Evolutionary conservation across 1,140 invertebrate species (phyloP).

Genomic region (Grapholita molesta): DNA sequence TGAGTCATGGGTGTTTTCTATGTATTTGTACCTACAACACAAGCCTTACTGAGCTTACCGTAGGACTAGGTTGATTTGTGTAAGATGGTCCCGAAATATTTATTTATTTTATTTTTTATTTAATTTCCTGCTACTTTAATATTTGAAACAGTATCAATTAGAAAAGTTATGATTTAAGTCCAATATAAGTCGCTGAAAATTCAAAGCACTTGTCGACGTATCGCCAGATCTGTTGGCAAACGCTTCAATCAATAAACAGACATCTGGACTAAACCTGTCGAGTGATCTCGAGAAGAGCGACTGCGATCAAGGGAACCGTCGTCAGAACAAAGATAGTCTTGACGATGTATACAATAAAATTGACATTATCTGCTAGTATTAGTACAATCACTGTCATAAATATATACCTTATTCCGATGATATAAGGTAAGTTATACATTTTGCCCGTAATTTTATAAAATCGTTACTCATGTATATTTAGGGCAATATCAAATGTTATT

Average conservation of each 20-base stretch:
- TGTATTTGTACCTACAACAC: no score
- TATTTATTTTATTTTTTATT: no score
- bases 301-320: not conserved
- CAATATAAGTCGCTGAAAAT: not conserved
- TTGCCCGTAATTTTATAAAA: not conserved
- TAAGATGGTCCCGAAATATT: no score
- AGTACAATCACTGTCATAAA: not conserved
- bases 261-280: not conserved
- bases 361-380: not conserved
- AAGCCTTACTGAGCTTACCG: no score
- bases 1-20: no score
- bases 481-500: not conserved
- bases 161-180: no score
- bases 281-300: not conserved
- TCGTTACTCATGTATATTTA: not conserved
- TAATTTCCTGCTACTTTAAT: no score
- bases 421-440: not conserved
- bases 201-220: not conserved
- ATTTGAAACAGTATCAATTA: not conserved
- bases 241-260: not conserved
- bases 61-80: no score
- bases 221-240: slow-evolving; percentile 5
- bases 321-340: not conserved
- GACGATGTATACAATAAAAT: not conserved
- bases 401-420: not conserved